Evolutionary conservation across 2,888 invertebrate genomes (phyloP).

Genomic region (Tridacna gigas): DNA sequence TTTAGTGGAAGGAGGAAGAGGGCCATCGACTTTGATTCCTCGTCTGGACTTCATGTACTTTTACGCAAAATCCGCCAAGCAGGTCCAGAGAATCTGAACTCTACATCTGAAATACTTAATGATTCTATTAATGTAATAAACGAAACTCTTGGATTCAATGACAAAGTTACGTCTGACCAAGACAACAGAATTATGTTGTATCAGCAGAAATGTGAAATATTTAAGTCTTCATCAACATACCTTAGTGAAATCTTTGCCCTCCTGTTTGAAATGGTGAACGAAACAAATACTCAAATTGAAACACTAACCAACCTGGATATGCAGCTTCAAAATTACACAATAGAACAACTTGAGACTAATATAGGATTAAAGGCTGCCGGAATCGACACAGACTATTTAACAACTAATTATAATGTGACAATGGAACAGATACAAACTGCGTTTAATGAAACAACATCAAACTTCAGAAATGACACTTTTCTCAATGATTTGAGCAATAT

Average conservation of each 20-base stretch:
- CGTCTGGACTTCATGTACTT: slow-evolving; percentile 20
- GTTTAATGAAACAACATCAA: slow-evolving; percentile 15
- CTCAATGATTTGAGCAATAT: background rate
- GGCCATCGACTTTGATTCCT: slow-evolving; percentile 15
- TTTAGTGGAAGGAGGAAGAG: slow-evolving; percentile 18
- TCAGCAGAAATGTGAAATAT: slow-evolving; percentile 23
- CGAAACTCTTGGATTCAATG: slow-evolving; percentile 21
- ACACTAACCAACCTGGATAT: background rate
- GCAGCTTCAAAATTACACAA: background rate
- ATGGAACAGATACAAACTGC: slow-evolving; percentile 23
- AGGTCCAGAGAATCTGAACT: background rate
- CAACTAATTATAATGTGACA: slow-evolving; percentile 34
- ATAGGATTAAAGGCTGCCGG: slow-evolving; percentile 26
- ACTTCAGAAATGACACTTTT: background rate
- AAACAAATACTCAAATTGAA: no score
- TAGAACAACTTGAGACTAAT: background rate
- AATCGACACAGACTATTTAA: slow-evolving; percentile 22
- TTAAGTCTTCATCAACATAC: background rate
- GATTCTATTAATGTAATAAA: slow-evolving; percentile 13
- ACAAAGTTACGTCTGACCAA: background rate
- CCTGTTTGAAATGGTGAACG: slow-evolving; percentile 22
- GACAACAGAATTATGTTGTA: slow-evolving; percentile 23
- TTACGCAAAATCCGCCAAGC: slow-evolving; percentile 29
- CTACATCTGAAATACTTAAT: background rate
- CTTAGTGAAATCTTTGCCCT: slow-evolving; percentile 20